Evolutionary conservation across 2,888 invertebrate species (phyloP).

Genomic region (Rotaria sp.): DNA sequence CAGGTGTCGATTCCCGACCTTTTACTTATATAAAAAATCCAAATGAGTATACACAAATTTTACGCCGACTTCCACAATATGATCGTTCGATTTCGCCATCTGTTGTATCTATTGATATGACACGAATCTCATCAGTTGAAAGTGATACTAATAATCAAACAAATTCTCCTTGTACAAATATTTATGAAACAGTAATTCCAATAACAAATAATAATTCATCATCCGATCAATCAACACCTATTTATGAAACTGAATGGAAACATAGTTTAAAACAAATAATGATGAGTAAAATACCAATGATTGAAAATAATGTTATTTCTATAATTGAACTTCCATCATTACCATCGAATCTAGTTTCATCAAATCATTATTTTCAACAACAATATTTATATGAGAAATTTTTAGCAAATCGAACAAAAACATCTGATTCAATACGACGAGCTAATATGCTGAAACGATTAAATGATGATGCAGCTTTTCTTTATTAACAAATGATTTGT

Average conservation of each 20-base stretch:
- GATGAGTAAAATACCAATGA: not conserved
- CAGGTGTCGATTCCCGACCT: not conserved
- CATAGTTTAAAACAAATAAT: not conserved
- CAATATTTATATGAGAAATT: not conserved
- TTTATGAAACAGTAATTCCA: constrained; percentile 5
- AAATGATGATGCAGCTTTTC: not conserved
- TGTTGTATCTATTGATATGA: too few species aligned
- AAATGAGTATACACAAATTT: not conserved
- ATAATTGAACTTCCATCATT: not conserved
- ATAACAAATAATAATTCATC: not conserved
- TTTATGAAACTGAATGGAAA: constrained; percentile 19
- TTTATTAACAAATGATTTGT: not conserved
- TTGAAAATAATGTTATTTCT: not conserved
- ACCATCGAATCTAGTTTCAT: not conserved
- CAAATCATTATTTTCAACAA: not conserved
- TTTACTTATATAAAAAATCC: not conserved
- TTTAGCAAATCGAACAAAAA: not conserved
- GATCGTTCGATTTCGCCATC: not conserved
- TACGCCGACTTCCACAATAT: not conserved
- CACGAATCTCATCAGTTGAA: not conserved
- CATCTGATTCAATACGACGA: not conserved
- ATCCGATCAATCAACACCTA: not conserved
- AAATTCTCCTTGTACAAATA: not conserved
- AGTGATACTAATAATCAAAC: not conserved
- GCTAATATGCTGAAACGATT: not conserved